phyloP scores from a whole-genome alignment of 2,888 invertebrate species.

The Perizoma affinitatum region DNA sequence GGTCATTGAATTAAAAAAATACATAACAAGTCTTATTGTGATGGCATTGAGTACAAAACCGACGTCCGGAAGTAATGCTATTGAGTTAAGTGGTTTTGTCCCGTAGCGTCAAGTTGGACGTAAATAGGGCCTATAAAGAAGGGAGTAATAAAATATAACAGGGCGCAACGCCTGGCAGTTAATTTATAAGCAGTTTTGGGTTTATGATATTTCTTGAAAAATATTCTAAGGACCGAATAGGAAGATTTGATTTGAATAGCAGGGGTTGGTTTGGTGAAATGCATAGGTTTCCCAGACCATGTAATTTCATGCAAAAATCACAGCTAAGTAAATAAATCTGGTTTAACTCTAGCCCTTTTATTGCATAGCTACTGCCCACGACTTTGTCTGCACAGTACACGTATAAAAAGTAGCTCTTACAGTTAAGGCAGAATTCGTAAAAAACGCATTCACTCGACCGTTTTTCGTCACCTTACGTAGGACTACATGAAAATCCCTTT shows the following conservation, averaged over 20 bases:
- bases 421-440: too few species aligned
- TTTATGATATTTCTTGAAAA: slow-evolving; percentile 34
- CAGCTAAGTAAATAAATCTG: too few species aligned
- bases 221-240: slow-evolving; percentile 22
- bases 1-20: too few species aligned
- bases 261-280: background rate
- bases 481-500: too few species aligned
- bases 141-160: slow-evolving; percentile 36
- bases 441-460: too few species aligned
- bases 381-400: too few species aligned
- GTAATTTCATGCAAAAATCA: too few species aligned
- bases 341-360: too few species aligned
- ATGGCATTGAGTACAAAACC: slow-evolving; percentile 22
- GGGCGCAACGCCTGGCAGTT: slow-evolving; percentile 35
- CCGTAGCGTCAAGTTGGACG: slow-evolving; percentile 36
- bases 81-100: slow-evolving; percentile 39
- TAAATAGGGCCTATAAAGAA: slow-evolving; percentile 40
- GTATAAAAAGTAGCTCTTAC: too few species aligned
- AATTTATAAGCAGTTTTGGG: slow-evolving; percentile 41
- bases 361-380: too few species aligned
- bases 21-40: slow-evolving; percentile 8
- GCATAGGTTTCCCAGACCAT: background rate
- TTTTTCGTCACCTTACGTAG: too few species aligned
- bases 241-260: too few species aligned
- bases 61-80: slow-evolving; percentile 25